A percentile compares a stretch with the other conserved stretches of the same genome.
These are phyloP conservation scores for Acrossocheilus fasciatus DNA, from an alignment of 2,797 vertebrate genomes.

Conservation along the genomic window DNA sequence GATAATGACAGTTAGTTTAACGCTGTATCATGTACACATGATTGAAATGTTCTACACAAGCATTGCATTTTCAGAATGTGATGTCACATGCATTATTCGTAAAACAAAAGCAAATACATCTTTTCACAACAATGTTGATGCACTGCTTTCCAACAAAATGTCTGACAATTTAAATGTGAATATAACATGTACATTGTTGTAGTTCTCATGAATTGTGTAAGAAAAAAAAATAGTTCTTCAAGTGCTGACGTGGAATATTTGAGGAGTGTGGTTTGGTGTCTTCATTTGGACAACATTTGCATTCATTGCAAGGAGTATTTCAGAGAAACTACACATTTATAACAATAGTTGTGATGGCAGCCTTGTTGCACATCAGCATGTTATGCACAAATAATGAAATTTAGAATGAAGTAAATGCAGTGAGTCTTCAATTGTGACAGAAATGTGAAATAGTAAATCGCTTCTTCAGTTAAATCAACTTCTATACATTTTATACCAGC, in stretches of 20 bases:
- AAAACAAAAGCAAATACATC: conserved; percentile 10
- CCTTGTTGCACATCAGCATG: background rate
- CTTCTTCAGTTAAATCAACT: background rate
- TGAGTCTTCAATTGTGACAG: background rate
- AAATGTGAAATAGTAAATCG: background rate
- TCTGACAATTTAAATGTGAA: conserved; percentile 36
- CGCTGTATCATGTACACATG: background rate
- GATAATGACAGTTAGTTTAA: background rate
- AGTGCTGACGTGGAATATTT: conserved; percentile 46
- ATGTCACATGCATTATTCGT: background rate
- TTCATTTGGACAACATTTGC: conserved; percentile 51
- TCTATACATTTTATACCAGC: background rate
- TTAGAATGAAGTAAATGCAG: background rate
- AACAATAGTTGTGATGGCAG: background rate
- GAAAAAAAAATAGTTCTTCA: conserved; percentile 3
- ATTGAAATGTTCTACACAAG: conserved; percentile 22
- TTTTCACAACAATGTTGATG: background rate
- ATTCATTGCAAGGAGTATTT: conserved; percentile 35
- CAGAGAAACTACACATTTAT: background rate
- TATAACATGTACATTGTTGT: conserved; percentile 43
- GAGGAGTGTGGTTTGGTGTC: conserved; percentile 46
- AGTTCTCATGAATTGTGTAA: conserved; percentile 45
- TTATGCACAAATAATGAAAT: background rate
- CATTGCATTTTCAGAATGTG: conserved; percentile 18
- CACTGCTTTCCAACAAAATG: conserved; percentile 14